phyloP scores from a whole-genome alignment of 2,113 vertebrate species.

The Dicerorhinus sumatrensis region DNA sequence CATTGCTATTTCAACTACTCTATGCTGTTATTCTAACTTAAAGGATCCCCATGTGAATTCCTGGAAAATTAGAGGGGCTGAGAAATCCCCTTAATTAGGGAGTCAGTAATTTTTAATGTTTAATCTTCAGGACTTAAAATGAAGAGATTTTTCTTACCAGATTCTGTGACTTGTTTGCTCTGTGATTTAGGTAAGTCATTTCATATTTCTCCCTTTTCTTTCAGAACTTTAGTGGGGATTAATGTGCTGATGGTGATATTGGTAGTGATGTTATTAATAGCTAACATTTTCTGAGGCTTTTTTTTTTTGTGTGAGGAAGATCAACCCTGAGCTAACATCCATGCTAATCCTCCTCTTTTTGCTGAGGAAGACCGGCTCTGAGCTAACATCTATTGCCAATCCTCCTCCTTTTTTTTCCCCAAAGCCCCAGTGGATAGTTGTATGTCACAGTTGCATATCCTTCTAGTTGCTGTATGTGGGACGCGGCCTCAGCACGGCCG shows the following conservation, averaged over 20 bases:
- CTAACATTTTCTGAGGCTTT: slow-evolving; percentile 33
- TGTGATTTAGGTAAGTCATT: slow-evolving; percentile 52
- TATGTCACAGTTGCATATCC: no score
- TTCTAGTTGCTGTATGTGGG: no score
- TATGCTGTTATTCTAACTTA: neutral
- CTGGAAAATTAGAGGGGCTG: neutral
- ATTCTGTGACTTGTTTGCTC: slow-evolving; percentile 53
- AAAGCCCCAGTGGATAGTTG: no score
- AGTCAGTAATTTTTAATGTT: slow-evolving; percentile 57
- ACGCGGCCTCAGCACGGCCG: no score
- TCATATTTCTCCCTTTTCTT: slow-evolving; percentile 1
- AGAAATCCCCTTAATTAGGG: neutral
- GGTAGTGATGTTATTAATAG: slow-evolving; percentile 21
- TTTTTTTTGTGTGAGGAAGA: no score
- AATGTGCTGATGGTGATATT: neutral
- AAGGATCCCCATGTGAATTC: neutral
- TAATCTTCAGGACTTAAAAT: slow-evolving; percentile 19
- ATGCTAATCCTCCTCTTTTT: no score
- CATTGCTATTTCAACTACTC: neutral
- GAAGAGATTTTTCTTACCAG: neutral
- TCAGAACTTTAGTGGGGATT: neutral
- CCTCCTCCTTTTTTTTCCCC: no score
- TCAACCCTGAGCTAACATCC: no score
- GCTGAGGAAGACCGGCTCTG: no score
- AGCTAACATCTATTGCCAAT: no score